Percentiles rank a stretch among this genome's conserved stretches.
Conservation (phyloP, 2,888 invertebrate species). For the Drosophila tripunctata region DNA sequence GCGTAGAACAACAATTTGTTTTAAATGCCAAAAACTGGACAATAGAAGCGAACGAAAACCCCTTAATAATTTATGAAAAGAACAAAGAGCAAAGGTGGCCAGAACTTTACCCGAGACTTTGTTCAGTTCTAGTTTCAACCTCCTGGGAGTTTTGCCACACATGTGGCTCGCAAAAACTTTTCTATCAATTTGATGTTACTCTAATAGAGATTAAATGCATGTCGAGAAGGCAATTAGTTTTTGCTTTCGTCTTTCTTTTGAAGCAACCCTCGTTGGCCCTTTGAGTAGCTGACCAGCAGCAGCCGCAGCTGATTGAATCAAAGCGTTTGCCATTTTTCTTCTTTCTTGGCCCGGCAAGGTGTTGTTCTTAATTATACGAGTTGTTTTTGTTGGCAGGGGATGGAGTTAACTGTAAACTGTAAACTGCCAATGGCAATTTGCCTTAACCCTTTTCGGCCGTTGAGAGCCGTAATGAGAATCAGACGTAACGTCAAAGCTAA, state of each 20-base stretch:
- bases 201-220: conserved; percentile 84
- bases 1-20: conserved; percentile 80
- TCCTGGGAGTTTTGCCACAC: conserved; percentile 42
- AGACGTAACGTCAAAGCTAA: conserved; percentile 75
- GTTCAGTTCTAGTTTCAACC: conserved; percentile 15
- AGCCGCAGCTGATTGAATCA: conserved; percentile 64
- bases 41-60: conserved; percentile 42
- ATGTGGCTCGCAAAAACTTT: conserved; percentile 63
- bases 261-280: conserved; percentile 35
- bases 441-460: conserved; percentile 54
- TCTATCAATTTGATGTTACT: conserved; percentile 63
- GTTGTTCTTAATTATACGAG: conserved; percentile 46
- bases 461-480: conserved; percentile 42
- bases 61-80: conserved; percentile 78
- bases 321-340: conserved; percentile 55
- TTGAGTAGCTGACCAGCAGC: conserved; percentile 1
- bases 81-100: conserved; percentile 57
- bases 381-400: conserved; percentile 42
- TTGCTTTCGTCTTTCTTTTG: conserved; percentile 40
- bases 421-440: conserved; percentile 66
- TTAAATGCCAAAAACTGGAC: conserved; percentile 69
- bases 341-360: conserved; percentile 54
- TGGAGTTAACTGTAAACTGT: neutral
- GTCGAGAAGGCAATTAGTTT: conserved; percentile 83
- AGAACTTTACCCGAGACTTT: conserved; percentile 2